Evolutionary conservation across 2,113 vertebrate species (phyloP).

Genomic region (Planiliza haematocheilus): DNA sequence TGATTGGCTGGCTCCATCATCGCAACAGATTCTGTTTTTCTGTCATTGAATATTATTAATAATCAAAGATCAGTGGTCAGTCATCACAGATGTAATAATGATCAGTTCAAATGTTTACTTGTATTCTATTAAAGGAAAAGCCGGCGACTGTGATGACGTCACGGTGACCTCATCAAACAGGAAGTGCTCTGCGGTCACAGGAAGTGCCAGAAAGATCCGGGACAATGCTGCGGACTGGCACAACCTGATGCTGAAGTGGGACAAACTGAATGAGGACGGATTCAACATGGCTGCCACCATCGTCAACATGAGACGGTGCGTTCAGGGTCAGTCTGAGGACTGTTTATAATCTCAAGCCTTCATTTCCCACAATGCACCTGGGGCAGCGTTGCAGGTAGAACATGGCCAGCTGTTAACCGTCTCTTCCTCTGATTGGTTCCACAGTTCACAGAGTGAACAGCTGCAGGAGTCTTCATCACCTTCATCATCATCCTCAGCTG

Average conservation of each 20-base stretch:
- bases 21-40: no score
- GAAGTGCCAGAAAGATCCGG: conserved; percentile 92
- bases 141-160: conserved; percentile 22
- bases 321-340: no score
- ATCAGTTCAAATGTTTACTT: neutral
- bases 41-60: no score
- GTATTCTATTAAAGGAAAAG: neutral
- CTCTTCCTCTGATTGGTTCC: neutral
- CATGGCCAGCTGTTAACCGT: no score
- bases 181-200: conserved; percentile 84
- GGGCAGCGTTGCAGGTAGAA: no score
- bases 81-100: no score
- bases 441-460: conserved; percentile 32
- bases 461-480: conserved; percentile 1
- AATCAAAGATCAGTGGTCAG: no score
- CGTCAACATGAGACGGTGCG: conserved; percentile 81
- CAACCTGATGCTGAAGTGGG: conserved; percentile 93
- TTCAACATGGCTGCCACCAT: conserved; percentile 84
- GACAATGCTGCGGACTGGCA: conserved; percentile 97
- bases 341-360: no score
- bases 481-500: neutral
- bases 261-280: conserved; percentile 86
- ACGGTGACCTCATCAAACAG: conserved; percentile 72
- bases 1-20: no score
- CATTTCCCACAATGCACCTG: no score